Evolutionary conservation across 2,797 vertebrate species (phyloP).

Genomic region (Thripadectes ignobilis): DNA sequence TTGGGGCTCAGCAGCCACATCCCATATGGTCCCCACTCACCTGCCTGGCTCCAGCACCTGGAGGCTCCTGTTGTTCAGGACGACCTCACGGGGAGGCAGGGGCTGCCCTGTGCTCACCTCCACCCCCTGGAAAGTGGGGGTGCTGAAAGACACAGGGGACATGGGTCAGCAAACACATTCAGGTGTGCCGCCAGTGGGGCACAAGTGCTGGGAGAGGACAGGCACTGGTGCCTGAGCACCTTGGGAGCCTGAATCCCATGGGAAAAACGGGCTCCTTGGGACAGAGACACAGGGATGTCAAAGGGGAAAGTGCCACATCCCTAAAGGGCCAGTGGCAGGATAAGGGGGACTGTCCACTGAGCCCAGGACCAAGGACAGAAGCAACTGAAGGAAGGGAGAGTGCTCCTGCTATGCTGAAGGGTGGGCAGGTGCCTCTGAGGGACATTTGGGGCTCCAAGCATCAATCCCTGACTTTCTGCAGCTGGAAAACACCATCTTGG

Average conservation of each 20-base stretch:
- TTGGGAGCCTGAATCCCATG: rapidly evolving
- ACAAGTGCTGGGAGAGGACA: background rate
- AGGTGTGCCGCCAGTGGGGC: rapidly evolving
- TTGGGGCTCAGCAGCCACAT: rapidly evolving
- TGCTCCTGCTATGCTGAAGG: rapidly evolving
- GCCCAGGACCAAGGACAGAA: background rate
- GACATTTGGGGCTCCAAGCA: background rate
- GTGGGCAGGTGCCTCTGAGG: background rate
- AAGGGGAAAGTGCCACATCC: background rate
- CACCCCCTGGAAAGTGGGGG: conserved; percentile 48
- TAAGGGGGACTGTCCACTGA: background rate
- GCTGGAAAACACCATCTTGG: background rate
- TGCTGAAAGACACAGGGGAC: background rate
- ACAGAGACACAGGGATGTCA: background rate
- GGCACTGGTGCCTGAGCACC: background rate
- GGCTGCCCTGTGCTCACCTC: background rate
- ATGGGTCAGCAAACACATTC: background rate
- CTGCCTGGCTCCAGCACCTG: conserved; percentile 26
- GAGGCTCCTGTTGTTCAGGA: conserved; percentile 36
- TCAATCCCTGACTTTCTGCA: background rate
- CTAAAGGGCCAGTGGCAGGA: background rate
- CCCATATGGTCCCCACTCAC: conserved; percentile 25
- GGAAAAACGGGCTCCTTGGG: background rate
- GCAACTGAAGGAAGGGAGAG: rapidly evolving
- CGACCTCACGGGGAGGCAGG: conserved; percentile 13